Evolutionary conservation across 2,888 invertebrate species (phyloP), one percentile per base, ranked within the genome.

Genomic region (Empis livida): DNA sequence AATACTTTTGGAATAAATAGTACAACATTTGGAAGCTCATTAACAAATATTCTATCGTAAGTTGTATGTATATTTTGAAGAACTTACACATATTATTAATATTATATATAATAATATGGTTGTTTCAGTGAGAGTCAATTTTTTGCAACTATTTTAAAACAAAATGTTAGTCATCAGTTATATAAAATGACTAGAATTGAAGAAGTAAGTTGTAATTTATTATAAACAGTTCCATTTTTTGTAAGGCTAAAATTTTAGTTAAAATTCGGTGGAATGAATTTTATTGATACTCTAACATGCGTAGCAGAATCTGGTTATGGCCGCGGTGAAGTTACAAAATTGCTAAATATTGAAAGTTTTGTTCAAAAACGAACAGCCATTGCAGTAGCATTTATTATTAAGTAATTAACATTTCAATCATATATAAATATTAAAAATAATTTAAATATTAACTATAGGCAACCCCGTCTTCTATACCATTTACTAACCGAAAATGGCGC

Each of bases 301-400:
- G 68, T 70, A 0, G 70, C 64, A 1, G 67, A 70, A 55, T 65
- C 65, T 0, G 66, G 68, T 44, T 70, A 70, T 45, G 69, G 69
- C 43, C 63, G 65, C 49, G 69, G 67, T 13, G 67, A 70, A 55
- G 55, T 70, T 8, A 59, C 61, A 2, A 61, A 66, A 32, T 52
- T 67, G 5, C 48, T 70, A 39, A 39, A 51, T 15, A 49, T 53
- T 3, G 47, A 49, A 43, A 57, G 61, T 2, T n/a, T n/a, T 13
- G 9, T 13, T 14, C 67, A 69, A 30, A 64, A 64, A 48, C 58
- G 64, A 14, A 65, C 68, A 9, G 66, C 69, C 6, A 65, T 68
- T 32, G 63, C 65, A 2, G 62, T 67, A 14, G 64, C 62, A 6
- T 65, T 65, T 49, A 62, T 68, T 10, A 63, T 70, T 14, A 65